A percentile compares a stretch with the other conserved stretches of the same genome.
Evolutionary conservation across 1,140 invertebrate genomes (phyloP).

Genomic region (Phenacoccus solenopsis): DNA sequence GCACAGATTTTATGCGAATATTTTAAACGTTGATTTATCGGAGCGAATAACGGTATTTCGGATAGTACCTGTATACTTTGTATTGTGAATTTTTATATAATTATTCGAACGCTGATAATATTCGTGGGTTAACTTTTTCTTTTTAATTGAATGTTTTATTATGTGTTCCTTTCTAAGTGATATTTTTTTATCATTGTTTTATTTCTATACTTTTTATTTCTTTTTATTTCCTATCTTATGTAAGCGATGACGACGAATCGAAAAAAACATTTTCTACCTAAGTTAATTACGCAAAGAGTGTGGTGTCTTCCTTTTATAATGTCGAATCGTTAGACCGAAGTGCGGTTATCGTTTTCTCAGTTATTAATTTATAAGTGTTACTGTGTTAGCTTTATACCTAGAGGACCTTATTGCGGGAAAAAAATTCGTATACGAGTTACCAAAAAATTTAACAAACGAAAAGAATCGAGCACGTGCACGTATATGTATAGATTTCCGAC

Average conservation of each 20-base stretch:
- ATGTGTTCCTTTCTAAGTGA: slow-evolving; percentile 12
- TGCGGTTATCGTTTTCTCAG: too few relatives aligned
- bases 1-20: too few relatives aligned
- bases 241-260: neutral
- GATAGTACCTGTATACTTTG: neutral
- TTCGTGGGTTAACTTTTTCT: neutral
- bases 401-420: too few relatives aligned
- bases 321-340: too few relatives aligned
- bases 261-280: neutral
- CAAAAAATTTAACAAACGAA: neutral
- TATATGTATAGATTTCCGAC: neutral
- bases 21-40: neutral
- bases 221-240: neutral
- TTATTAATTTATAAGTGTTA: too few relatives aligned
- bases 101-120: neutral
- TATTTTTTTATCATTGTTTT: slow-evolving; percentile 11
- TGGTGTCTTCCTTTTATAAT: neutral
- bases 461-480: neutral
- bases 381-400: too few relatives aligned
- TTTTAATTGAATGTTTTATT: neutral
- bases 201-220: neutral
- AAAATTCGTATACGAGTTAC: too few relatives aligned
- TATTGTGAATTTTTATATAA: neutral
- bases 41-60: too few relatives aligned
- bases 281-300: neutral